phyloP scores from a whole-genome alignment of 2,888 invertebrate genomes.

The Odontocerum albicorne region DNA sequence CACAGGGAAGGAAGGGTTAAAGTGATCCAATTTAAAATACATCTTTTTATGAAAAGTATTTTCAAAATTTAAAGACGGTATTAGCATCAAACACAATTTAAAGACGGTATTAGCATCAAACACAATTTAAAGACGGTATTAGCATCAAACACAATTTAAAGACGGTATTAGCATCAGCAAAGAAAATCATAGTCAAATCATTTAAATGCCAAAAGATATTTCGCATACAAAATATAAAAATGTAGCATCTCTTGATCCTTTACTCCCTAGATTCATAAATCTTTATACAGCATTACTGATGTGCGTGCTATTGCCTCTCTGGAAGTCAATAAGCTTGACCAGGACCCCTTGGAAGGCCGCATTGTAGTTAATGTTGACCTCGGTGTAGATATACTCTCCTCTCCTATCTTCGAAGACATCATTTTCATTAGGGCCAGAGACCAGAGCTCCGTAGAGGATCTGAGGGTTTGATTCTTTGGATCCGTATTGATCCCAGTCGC shows the following conservation, averaged over 20 bases:
- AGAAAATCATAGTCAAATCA: no score
- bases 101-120: no score
- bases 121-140: no score
- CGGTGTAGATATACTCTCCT: slow-evolving; percentile 57
- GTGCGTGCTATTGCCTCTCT: slow-evolving; percentile 8
- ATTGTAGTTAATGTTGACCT: slow-evolving; percentile 59
- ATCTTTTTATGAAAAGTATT: no score
- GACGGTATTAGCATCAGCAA: no score
- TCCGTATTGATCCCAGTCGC: slow-evolving; percentile 52
- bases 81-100: no score
- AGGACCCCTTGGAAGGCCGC: slow-evolving; percentile 58
- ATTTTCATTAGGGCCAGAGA: slow-evolving; percentile 58
- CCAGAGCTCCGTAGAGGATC: slow-evolving; percentile 56
- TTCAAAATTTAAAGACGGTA: no score
- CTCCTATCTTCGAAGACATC: slow-evolving; percentile 56
- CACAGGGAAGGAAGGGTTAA: no score
- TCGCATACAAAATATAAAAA: no score
- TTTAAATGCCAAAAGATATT: no score
- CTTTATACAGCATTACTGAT: slow-evolving; percentile 4
- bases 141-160: no score
- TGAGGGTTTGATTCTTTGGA: slow-evolving; percentile 54
- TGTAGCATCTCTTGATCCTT: not conserved
- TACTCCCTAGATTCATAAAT: not conserved
- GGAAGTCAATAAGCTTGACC: slow-evolving; percentile 50
- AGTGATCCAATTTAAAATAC: no score